Evolutionary conservation across 2,888 invertebrate species (phyloP), one percentile per base, ranked within the genome.

Genomic region (Sinhomidia bicolor): DNA sequence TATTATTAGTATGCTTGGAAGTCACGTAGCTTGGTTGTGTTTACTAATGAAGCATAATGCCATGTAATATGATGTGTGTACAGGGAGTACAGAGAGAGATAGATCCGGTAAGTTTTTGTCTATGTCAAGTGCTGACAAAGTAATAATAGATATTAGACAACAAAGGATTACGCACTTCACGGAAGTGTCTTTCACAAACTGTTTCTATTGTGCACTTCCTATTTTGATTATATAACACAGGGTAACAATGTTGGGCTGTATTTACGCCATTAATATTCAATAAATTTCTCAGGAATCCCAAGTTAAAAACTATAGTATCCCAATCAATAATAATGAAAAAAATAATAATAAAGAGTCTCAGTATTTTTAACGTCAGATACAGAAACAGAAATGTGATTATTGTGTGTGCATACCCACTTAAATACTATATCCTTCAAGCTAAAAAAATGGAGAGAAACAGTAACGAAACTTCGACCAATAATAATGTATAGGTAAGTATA

Each of bases 181-280:
- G 86, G 86, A 86, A 86, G 81, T 86, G 74, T 44, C 62, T 44
- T 47, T 81, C 20, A 84, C 71, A 84, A 74, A 60, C 17, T 65
- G 65, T 47, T 74, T 60, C 6, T 47, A 79, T 57, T 68, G 54
- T 68, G 12, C 68, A 76, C 60, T 84, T 84, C 76, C 84, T 60
- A 74, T 60, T 74, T 71, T 57, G 26, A 84, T 84, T 54, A 36
- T n/a, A 41, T 32, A 26, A 60, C 60, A 79, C 71, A 36, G 47
- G 17, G 17, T 12, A 82, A 7, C 71, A 83, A 26, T 51, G 1
- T 79, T 29, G 60, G 12, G 17, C 9, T 44, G 62, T 44, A 32
- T 51, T 47, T 62, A 65, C 47, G 14, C 32, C 41, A 60, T 62
- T 62, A 41, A 29, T 47, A 44, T 41, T 79, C 20, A 65, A 65